These are phyloP conservation scores for Philotrypesis tridentata DNA, from an alignment of 1,140 invertebrate genomes.

Conservation along the genomic window DNA sequence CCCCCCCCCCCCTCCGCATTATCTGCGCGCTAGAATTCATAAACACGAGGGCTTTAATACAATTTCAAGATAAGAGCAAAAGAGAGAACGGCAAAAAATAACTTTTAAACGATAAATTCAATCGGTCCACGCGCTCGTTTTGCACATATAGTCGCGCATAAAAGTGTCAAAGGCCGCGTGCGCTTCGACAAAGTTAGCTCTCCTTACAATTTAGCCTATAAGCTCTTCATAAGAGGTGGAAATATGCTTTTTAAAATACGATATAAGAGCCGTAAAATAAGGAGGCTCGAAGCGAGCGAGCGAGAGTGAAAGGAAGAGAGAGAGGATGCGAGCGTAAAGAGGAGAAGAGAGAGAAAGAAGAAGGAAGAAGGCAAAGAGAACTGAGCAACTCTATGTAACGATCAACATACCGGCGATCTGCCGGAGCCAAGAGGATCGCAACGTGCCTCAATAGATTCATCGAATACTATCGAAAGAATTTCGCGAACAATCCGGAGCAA, in stretches of 20 bases:
- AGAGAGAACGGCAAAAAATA: not conserved
- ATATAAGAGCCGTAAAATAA: constrained; percentile 9
- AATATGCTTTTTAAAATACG: constrained; percentile 8
- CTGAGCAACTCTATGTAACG: constrained; percentile 63
- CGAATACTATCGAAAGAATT: constrained; percentile 75
- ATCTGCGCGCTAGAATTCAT: not conserved
- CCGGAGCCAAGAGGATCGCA: constrained; percentile 64
- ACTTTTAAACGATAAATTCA: constrained; percentile 11
- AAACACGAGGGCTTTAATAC: not conserved
- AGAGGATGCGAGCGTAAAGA: not conserved
- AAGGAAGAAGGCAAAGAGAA: constrained; percentile 57
- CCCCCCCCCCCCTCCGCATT: too few relatives aligned
- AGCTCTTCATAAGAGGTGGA: not conserved
- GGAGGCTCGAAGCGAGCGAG: not conserved
- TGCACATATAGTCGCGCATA: not conserved
- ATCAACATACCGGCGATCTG: constrained; percentile 65
- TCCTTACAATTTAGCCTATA: constrained; percentile 13
- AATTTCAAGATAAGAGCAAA: not conserved
- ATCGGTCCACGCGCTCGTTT: not conserved
- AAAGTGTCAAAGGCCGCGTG: not conserved
- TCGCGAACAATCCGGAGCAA: constrained; percentile 71
- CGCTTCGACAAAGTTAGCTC: not conserved
- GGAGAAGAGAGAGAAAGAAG: not conserved
- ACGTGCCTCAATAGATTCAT: constrained; percentile 74
- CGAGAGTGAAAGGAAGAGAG: not conserved